Evolutionary conservation across 2,797 vertebrate genomes (phyloP).

Genomic region (Notolepis coatsorum): DNA sequence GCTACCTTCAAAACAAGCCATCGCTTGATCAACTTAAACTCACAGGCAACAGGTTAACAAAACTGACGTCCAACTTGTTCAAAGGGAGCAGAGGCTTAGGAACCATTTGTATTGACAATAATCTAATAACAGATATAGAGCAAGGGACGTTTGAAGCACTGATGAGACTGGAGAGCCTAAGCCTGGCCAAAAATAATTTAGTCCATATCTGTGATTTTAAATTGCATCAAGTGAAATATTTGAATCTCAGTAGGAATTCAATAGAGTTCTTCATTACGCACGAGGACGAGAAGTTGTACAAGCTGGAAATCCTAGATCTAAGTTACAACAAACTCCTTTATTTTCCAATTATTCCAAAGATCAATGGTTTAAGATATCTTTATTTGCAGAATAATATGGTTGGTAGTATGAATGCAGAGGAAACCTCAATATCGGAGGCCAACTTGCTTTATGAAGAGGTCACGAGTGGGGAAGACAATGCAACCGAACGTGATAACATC

Average conservation of each 20-base stretch:
- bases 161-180: slow-evolving; percentile 70
- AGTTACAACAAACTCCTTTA: slow-evolving; percentile 82
- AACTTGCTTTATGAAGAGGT: slow-evolving; percentile 67
- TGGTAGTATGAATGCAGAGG: slow-evolving; percentile 66
- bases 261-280: slow-evolving; percentile 77
- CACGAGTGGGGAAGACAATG: slow-evolving; percentile 28
- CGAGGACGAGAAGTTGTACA: slow-evolving; percentile 60
- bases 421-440: slow-evolving; percentile 50
- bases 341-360: slow-evolving; percentile 79
- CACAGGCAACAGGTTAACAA: slow-evolving; percentile 75
- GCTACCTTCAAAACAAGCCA: slow-evolving; percentile 77
- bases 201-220: slow-evolving; percentile 82
- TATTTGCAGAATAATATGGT: slow-evolving; percentile 84
- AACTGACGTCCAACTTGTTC: slow-evolving; percentile 75
- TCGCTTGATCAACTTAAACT: slow-evolving; percentile 78
- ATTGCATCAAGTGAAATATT: slow-evolving; percentile 75
- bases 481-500: slow-evolving; percentile 42
- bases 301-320: slow-evolving; percentile 81
- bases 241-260: slow-evolving; percentile 84
- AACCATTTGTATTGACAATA: slow-evolving; percentile 75
- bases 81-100: slow-evolving; percentile 58
- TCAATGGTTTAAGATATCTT: slow-evolving; percentile 72
- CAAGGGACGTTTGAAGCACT: slow-evolving; percentile 78
- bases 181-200: slow-evolving; percentile 82
- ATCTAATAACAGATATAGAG: slow-evolving; percentile 81